Base-by-base conservation (phyloP, 2,113 vertebrate genomes). In the Tapirus terrestris region DNA sequence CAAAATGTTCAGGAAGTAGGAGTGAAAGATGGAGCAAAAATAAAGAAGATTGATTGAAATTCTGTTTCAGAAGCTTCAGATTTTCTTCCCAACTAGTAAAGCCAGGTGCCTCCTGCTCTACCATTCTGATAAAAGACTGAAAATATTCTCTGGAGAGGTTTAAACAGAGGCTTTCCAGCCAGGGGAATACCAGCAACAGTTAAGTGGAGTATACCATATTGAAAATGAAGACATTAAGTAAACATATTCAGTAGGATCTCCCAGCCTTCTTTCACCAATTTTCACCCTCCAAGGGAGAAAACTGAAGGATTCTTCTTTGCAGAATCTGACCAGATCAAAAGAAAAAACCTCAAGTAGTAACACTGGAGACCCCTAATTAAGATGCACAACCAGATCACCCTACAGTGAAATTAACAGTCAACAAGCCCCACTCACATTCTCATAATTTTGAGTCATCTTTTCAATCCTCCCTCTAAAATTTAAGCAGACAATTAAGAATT, bases 31-130 rank as follows among this genome's bases (percentile, higher is more conserved):
- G 21, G 8, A 76, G 51, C n/a, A 84, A 81, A 81, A 83, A 94
- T 70, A 39, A 92, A 89, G 43, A 89, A 6, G 11, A 61, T 23
- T 63, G 36, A 17, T 39, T 94, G 84, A 96, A 88, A 68, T 43
- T 90, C 16, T 88, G 8, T 70, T 75, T 92, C 79, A 81, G 53
- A 96, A 76, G 48, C 33, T 91, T 91, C 70, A 88, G 39, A 91
- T 75, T 36, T 83, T 68, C 56, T 75, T 60, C 10, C 13, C 67
- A 89, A 10, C 6, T 92, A 56, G 1, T 83, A 29, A 73, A 73
- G 27, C 45, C n/a, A 5, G 29, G 6, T 86, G 45, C 45, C 63
- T 67, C 4, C 33, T 60, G 18, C n/a, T 82, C 80, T 61, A 67
- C 39, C 3, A 58, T 65, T 29, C 65, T 61, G 48, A 56, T 27